Evolutionary conservation across 2,888 invertebrate genomes (phyloP).

Genomic region (Coelinius sp.): DNA sequence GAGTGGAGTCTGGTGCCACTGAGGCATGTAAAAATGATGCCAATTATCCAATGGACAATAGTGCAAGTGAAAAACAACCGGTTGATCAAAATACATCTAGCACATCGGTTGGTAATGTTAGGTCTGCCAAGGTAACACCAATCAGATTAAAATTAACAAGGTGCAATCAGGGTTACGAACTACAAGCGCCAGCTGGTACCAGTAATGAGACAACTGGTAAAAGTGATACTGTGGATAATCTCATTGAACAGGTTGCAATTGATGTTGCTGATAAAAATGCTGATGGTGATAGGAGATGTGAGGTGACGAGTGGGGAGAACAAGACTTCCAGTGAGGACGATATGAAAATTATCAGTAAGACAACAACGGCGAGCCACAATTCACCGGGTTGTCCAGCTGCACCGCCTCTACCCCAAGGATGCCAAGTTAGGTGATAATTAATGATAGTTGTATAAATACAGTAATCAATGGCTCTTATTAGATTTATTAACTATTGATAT

Average conservation of each 20-base stretch:
- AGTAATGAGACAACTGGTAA: constrained; percentile 14
- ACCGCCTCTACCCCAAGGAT: constrained; percentile 82
- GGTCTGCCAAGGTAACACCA: constrained; percentile 81
- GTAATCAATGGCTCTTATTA: constrained; percentile 59
- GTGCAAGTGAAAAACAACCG: constrained; percentile 66
- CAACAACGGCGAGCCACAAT: constrained; percentile 48
- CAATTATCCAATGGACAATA: constrained; percentile 50
- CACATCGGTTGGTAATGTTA: constrained; percentile 74
- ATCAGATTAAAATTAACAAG: constrained; percentile 88
- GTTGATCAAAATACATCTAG: constrained; percentile 52
- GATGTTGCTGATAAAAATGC: constrained; percentile 52
- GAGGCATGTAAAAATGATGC: constrained; percentile 51
- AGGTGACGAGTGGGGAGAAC: constrained; percentile 51
- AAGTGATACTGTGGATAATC: constrained; percentile 22
- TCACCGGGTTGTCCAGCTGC: constrained; percentile 69
- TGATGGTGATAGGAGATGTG: constrained; percentile 45
- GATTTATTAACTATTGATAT: constrained; percentile 48
- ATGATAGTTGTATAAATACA: constrained; percentile 73
- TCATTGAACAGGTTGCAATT: constrained; percentile 33
- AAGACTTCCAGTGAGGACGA: constrained; percentile 57
- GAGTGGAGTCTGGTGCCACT: constrained; percentile 53
- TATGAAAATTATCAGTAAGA: constrained; percentile 48
- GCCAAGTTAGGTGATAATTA: constrained; percentile 89
- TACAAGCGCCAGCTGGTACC: constrained; percentile 64
- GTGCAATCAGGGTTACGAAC: constrained; percentile 81